Percentiles rank a stretch among this genome's conserved stretches.
phyloP scores from a whole-genome alignment of 2,888 invertebrate species.

The Epiblema foenella region DNA sequence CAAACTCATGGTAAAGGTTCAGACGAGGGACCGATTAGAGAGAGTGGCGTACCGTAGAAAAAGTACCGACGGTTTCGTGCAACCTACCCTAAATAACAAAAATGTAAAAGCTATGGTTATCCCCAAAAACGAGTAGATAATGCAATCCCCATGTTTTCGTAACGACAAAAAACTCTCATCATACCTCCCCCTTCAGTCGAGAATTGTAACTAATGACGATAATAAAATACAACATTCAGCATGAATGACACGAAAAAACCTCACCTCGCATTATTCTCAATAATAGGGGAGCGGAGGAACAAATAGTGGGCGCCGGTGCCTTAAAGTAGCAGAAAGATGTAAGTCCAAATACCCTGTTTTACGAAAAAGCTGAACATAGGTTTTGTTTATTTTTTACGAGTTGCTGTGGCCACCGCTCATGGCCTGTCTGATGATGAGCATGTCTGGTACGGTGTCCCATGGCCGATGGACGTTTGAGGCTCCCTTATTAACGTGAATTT shows the following conservation, averaged over 20 bases:
- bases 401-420: no score
- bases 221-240: slow-evolving; percentile 48
- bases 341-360: not conserved
- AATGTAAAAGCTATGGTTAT: not conserved
- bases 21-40: no score
- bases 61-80: no score
- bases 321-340: not conserved
- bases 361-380: no score
- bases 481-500: no score
- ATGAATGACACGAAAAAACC: slow-evolving; percentile 48
- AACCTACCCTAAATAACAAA: no score
- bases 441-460: no score
- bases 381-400: no score
- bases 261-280: slow-evolving; percentile 56
- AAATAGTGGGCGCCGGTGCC: slow-evolving; percentile 41
- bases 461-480: no score
- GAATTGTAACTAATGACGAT: slow-evolving; percentile 43
- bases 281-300: slow-evolving; percentile 48
- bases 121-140: not conserved
- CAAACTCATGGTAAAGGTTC: no score
- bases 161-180: slow-evolving; percentile 23
- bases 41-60: no score
- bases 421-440: no score
- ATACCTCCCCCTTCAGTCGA: slow-evolving; percentile 23
- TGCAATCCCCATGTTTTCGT: slow-evolving; percentile 2